Evolutionary conservation across 2,113 vertebrate genomes (phyloP).

Genomic region (Odocoileus virginianus): DNA sequence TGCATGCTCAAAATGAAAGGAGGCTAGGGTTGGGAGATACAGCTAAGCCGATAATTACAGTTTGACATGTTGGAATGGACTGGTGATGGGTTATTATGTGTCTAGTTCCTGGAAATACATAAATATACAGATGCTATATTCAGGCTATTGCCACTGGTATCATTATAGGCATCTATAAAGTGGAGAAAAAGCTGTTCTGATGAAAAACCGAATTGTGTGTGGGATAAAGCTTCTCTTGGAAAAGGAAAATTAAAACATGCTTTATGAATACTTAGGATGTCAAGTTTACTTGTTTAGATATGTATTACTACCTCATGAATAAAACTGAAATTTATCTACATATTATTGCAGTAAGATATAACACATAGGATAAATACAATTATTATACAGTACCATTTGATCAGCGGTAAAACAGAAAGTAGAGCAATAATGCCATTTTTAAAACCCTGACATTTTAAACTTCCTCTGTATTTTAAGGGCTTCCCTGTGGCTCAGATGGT

Average conservation of each 20-base stretch:
- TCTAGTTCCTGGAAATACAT: background rate
- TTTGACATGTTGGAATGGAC: background rate
- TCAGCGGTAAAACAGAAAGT: background rate
- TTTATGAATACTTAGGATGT: conserved; percentile 49
- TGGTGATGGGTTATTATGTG: background rate
- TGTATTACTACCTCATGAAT: background rate
- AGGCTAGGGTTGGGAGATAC: background rate
- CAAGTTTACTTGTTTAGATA: background rate
- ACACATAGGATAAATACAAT: background rate
- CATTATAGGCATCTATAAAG: background rate
- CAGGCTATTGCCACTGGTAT: background rate
- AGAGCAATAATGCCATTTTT: background rate
- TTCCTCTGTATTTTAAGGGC: background rate
- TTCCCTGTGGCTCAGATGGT: background rate
- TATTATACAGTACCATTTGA: background rate
- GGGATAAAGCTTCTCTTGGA: background rate
- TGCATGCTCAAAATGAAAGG: background rate
- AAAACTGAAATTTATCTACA: conserved; percentile 44
- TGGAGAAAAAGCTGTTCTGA: background rate
- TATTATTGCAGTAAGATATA: conserved; percentile 33
- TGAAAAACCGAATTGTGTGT: background rate
- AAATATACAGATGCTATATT: background rate
- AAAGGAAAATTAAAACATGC: conserved; percentile 27
- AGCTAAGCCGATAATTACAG: background rate
- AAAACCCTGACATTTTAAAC: background rate